Evolutionary conservation across 1,140 invertebrate genomes (phyloP).

Genomic region (Olivierus martensii): DNA sequence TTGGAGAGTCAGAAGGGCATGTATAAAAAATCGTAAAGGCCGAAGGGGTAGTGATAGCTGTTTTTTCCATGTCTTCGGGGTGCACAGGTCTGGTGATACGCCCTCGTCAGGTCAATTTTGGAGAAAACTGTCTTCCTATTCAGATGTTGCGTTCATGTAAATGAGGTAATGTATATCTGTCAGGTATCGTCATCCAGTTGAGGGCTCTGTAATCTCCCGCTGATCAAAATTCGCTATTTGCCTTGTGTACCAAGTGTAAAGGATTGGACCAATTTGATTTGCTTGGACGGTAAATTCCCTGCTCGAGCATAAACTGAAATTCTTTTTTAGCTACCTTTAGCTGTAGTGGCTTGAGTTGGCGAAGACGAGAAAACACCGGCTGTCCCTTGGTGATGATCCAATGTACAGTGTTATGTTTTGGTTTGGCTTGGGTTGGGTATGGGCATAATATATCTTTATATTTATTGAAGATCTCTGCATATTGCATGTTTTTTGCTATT

Average conservation of each 20-base stretch:
- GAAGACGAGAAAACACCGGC: not conserved
- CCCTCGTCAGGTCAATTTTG: conserved; percentile 8
- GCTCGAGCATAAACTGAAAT: conserved; percentile 2
- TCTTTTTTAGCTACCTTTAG: conserved; percentile 1
- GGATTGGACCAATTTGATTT: conserved; percentile 17
- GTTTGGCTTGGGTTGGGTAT: not conserved
- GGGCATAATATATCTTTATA: not conserved
- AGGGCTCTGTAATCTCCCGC: conserved; percentile 13
- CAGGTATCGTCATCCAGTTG: conserved; percentile 8
- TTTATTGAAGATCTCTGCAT: not conserved
- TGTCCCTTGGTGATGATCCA: conserved; percentile 4
- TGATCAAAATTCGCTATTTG: conserved; percentile 5
- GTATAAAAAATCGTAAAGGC: not conserved
- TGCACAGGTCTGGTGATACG: conserved; percentile 10
- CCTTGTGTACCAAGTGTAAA: conserved; percentile 20
- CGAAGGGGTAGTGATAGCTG: conserved; percentile 1
- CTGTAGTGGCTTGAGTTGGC: conserved; percentile 4
- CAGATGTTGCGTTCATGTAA: conserved; percentile 5
- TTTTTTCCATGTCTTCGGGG: conserved; percentile 6
- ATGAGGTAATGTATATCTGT: conserved; percentile 15
- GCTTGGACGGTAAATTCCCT: conserved; percentile 16
- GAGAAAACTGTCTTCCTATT: not conserved
- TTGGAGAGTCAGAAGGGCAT: conserved; percentile 4
- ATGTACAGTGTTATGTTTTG: conserved; percentile 1
- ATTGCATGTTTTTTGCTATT: no score